These are phyloP conservation scores for Aspidiotus rigidus DNA, from an alignment of 2,888 invertebrate genomes.

Conservation along the genomic window DNA sequence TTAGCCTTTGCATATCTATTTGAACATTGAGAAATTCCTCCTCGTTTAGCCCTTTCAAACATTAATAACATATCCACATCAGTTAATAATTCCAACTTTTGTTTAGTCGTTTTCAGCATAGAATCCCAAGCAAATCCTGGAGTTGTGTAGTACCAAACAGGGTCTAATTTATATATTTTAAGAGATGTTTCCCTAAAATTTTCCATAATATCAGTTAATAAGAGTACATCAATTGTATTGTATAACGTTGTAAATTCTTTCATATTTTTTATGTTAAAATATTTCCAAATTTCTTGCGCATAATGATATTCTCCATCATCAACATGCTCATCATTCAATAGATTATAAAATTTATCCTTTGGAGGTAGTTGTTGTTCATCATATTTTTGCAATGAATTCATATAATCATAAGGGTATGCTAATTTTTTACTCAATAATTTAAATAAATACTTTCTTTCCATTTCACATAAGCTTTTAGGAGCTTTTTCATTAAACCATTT, in stretches of 20 bases:
- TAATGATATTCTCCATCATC: constrained; percentile 11
- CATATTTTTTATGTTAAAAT: constrained; percentile 1
- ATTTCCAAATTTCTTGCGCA: constrained; percentile 7
- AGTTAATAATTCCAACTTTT: constrained; percentile 16
- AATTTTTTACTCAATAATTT: constrained; percentile 8
- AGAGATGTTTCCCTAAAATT: constrained; percentile 10
- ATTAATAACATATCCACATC: constrained; percentile 18
- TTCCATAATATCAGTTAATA: constrained; percentile 13
- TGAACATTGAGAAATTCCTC: constrained; percentile 2
- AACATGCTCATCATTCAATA: constrained; percentile 36
- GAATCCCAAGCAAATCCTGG: constrained; percentile 12
- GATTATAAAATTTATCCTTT: constrained; percentile 16
- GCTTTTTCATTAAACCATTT: constrained; percentile 5
- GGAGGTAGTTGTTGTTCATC: not conserved
- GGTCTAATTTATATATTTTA: constrained; percentile 14
- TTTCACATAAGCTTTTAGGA: not conserved
- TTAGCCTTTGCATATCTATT: constrained; percentile 7
- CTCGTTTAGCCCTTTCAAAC: constrained; percentile 10
- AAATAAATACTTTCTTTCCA: constrained; percentile 3
- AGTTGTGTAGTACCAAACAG: constrained; percentile 7
- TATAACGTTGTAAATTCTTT: constrained; percentile 13
- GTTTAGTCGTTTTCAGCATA: constrained; percentile 15
- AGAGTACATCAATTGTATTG: not conserved
- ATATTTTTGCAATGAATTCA: constrained; percentile 5
- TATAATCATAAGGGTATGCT: constrained; percentile 10